These are phyloP conservation scores for Ctena decussata DNA, from an alignment of 2,888 invertebrate genomes.

Conservation along the genomic window DNA sequence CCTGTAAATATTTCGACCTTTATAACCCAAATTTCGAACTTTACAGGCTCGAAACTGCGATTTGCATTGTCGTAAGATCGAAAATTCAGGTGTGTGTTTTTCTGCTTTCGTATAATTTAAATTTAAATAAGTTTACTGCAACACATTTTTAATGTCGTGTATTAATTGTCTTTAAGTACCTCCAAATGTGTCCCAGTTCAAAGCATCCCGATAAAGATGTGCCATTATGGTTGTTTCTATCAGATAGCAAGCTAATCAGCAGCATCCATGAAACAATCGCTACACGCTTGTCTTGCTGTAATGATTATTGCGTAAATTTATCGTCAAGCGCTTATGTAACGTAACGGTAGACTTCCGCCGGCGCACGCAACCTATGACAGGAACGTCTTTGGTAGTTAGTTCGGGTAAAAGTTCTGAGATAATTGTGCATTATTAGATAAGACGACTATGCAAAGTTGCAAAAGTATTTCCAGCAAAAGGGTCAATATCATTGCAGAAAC, in stretches of 20 bases:
- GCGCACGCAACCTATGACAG: background rate
- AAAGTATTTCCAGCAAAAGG: background rate
- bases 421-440: background rate
- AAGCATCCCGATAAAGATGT: background rate
- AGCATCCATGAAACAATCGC: background rate
- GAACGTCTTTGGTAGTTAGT: background rate
- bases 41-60: too few relatives aligned
- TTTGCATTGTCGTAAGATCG: too few relatives aligned
- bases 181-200: background rate
- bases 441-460: background rate
- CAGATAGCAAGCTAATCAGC: background rate
- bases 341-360: background rate
- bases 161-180: background rate
- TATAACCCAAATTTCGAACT: too few relatives aligned
- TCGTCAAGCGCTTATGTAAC: background rate
- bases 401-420: background rate
- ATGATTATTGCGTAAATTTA: constrained; percentile 1
- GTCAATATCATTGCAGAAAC: background rate
- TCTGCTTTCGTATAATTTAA: too few relatives aligned
- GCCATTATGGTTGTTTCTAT: background rate
- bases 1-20: too few relatives aligned
- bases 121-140: too few relatives aligned
- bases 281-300: background rate
- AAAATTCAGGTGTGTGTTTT: too few relatives aligned
- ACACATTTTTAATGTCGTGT: background rate